Conservation (phyloP, 2,113 vertebrate genomes). For the Gallinago media region DNA sequence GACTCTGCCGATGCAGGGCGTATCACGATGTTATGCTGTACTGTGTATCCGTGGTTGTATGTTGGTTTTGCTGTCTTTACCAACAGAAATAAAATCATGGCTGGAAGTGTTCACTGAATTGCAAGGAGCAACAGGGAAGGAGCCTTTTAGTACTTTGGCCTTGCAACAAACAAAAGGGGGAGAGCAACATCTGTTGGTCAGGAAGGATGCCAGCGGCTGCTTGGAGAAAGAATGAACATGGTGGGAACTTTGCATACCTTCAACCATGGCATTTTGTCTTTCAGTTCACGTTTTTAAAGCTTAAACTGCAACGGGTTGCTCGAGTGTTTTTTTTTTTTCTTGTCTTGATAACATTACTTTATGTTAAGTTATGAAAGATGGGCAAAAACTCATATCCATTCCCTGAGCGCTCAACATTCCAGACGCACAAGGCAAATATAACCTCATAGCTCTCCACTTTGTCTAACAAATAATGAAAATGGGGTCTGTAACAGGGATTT, state of each 20-base stretch:
- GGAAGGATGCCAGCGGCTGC: not conserved
- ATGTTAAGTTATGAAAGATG: slow-evolving; percentile 8
- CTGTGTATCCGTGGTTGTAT: not conserved
- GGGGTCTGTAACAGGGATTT: not conserved
- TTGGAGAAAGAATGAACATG: not conserved
- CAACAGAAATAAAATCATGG: not conserved
- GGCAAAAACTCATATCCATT: not conserved
- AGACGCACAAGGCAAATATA: not conserved
- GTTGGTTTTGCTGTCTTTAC: not conserved
- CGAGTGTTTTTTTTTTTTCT: not conserved
- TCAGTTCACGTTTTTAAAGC: slow-evolving; percentile 20
- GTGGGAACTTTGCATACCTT: not conserved
- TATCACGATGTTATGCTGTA: not conserved
- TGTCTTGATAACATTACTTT: not conserved
- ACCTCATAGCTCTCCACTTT: not conserved
- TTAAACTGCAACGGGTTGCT: slow-evolving; percentile 8
- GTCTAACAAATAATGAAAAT: not conserved
- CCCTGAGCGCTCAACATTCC: not conserved
- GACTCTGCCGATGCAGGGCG: not conserved
- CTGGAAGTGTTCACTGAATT: not conserved
- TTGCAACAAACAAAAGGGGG: not conserved
- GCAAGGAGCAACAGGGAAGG: not conserved
- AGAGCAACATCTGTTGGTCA: not conserved
- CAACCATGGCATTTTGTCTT: not conserved
- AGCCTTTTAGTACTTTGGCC: not conserved